Evolutionary conservation across 2,797 vertebrate genomes (phyloP).

Genomic region (Phaenicophaeus curvirostris): DNA sequence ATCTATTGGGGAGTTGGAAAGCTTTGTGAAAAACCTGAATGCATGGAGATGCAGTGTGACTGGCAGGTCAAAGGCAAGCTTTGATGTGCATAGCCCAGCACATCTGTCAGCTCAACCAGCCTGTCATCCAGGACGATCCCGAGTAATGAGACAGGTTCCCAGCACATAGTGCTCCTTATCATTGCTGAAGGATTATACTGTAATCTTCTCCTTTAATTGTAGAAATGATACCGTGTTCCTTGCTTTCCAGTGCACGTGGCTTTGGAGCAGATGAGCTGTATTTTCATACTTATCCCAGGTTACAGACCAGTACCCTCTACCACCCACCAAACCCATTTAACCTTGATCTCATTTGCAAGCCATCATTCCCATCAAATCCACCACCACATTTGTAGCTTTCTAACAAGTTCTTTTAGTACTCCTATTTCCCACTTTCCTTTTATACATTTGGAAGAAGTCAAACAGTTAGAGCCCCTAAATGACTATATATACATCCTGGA

Average conservation of each 20-base stretch:
- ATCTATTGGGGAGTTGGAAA: background rate
- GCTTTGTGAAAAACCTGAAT: background rate
- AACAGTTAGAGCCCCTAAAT: background rate
- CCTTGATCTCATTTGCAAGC: background rate
- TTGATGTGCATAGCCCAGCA: slow-evolving; percentile 49
- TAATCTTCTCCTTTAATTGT: slow-evolving; percentile 53
- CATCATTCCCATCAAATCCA: background rate
- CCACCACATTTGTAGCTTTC: background rate
- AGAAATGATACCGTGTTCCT: background rate
- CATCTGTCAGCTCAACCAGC: background rate
- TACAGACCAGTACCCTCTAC: background rate
- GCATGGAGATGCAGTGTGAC: background rate
- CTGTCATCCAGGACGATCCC: slow-evolving; percentile 37
- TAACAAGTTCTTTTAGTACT: background rate
- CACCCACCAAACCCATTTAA: background rate
- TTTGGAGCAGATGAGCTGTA: background rate
- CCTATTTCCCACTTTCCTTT: background rate
- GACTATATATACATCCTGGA: background rate
- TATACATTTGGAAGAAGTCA: background rate
- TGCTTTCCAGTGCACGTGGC: background rate
- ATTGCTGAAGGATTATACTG: slow-evolving; percentile 8
- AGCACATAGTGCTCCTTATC: slow-evolving; percentile 33
- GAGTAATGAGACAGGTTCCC: slow-evolving; percentile 15
- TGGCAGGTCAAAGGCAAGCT: slow-evolving; percentile 52
- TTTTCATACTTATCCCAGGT: background rate